Evolutionary conservation across 2,797 vertebrate genomes (phyloP), one percentile per base, ranked within the genome.

Genomic region (Tenualosa ilisha): DNA sequence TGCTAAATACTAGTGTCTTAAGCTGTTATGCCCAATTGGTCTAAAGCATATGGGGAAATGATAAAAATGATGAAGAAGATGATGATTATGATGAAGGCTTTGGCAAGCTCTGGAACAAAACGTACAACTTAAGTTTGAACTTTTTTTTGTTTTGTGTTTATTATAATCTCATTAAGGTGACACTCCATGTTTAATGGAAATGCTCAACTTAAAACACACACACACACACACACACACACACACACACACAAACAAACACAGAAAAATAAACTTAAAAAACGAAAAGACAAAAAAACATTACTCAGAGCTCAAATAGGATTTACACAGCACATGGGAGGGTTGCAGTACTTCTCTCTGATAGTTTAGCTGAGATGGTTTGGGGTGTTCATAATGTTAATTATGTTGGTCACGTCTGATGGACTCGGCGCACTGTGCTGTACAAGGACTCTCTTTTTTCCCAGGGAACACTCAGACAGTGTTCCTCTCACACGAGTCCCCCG

Each of bases 1-100:
- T 79, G 37, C 40, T 46, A 40, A 79, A 46, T 79, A 79, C 72
- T 46, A 79, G 72, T 79, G 72, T 79, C 72, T 79, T 79, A 79
- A 79, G 72, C 72, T 79, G 72, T 79, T 40, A 46, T 6, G 72
- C 40, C 37, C 8, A 40, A 40, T 17, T 79, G 72, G 72, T 40
- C 40, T 20, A 43, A 22, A 22, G 72, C 17, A 6, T 20, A 43
- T 17, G 22, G 40, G 72, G 68, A n/a, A n/a, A 8, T 49, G 4
- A 49, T 49, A 2, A 49, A 49, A 49, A 49, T 49, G 46, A 49
- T 49, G 4, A 6, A 11, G 68, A 75, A 43, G 17, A 46, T 7
- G 63, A 46, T 46, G 46, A 46, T 46, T 1, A 46, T 4, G 24
- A 6, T 9, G 68, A 79, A 46, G 20, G n/a, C 46, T 46, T 79